Conservation (phyloP, 2,113 vertebrate genomes). For the Eublepharis macularius region DNA sequence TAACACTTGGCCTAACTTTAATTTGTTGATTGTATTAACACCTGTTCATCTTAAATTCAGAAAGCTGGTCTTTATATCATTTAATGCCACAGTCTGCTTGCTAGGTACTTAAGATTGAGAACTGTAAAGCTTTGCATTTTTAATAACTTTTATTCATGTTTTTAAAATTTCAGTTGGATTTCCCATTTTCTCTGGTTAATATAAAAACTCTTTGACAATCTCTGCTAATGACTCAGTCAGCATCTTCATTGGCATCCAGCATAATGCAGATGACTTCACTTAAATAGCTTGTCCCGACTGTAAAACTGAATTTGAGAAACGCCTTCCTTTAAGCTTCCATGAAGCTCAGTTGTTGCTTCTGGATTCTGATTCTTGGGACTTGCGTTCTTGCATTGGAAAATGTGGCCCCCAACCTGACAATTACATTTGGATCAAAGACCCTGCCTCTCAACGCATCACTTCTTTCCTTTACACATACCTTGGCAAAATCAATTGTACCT, state of each 20-base stretch:
- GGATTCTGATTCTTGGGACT: conserved; percentile 62
- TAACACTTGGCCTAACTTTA: no score
- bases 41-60: conserved; percentile 38
- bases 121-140: neutral
- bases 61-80: conserved; percentile 32
- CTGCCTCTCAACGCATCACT: conserved; percentile 64
- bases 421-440: conserved; percentile 22
- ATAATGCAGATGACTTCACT: conserved; percentile 44
- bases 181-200: conserved; percentile 41
- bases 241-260: conserved; percentile 35
- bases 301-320: conserved; percentile 60
- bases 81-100: conserved; percentile 37
- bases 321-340: conserved; percentile 65
- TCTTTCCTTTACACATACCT: conserved; percentile 46
- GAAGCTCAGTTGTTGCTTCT: conserved; percentile 74
- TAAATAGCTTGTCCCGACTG: conserved; percentile 69
- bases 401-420: conserved; percentile 59
- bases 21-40: conserved; percentile 28
- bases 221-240: conserved; percentile 44
- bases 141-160: conserved; percentile 45
- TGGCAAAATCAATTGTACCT: conserved; percentile 58
- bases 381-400: conserved; percentile 67
- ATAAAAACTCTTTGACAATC: conserved; percentile 52
- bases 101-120: conserved; percentile 48
- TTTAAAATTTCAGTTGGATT: conserved; percentile 66